Evolutionary conservation across 1,140 invertebrate species (phyloP).

Genomic region (Neodiprion fabricii): DNA sequence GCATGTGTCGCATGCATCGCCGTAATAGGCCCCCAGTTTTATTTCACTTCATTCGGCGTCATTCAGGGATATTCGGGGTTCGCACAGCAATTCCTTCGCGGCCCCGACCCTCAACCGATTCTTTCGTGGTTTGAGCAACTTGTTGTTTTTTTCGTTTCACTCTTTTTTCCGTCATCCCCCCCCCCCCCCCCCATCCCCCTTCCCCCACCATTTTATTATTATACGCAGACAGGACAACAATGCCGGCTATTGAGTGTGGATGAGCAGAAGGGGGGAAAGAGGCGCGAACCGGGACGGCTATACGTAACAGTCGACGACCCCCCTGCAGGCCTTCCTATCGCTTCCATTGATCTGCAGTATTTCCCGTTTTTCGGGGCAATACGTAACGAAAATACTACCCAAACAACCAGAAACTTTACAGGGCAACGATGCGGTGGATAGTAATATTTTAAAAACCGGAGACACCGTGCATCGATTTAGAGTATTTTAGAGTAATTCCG

Average conservation of each 20-base stretch:
- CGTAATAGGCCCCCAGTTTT: neutral
- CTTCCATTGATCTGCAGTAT: too few relatives aligned
- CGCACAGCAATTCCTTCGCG: neutral
- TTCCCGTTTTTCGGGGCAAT: too few relatives aligned
- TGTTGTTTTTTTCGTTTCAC: neutral
- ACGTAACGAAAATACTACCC: too few relatives aligned
- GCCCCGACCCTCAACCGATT: slow-evolving; percentile 6
- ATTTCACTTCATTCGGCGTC: neutral
- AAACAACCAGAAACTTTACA: too few relatives aligned
- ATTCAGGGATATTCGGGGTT: neutral
- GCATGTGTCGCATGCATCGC: too few relatives aligned
- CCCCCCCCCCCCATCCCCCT: too few relatives aligned
- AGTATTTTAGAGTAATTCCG: neutral
- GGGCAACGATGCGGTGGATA: neutral
- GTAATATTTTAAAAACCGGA: slow-evolving; percentile 2
- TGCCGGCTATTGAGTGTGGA: neutral
- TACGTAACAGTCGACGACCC: too few relatives aligned
- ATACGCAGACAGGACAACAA: neutral
- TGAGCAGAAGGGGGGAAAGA: too few relatives aligned
- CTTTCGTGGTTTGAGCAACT: slow-evolving; percentile 2
- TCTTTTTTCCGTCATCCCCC: neutral
- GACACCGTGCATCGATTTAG: neutral
- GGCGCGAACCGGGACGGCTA: too few relatives aligned
- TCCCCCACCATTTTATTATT: neutral
- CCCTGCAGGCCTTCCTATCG: too few relatives aligned